Evolutionary conservation across 2,888 invertebrate genomes (phyloP).

Genomic region (Nomada ruficornis): DNA sequence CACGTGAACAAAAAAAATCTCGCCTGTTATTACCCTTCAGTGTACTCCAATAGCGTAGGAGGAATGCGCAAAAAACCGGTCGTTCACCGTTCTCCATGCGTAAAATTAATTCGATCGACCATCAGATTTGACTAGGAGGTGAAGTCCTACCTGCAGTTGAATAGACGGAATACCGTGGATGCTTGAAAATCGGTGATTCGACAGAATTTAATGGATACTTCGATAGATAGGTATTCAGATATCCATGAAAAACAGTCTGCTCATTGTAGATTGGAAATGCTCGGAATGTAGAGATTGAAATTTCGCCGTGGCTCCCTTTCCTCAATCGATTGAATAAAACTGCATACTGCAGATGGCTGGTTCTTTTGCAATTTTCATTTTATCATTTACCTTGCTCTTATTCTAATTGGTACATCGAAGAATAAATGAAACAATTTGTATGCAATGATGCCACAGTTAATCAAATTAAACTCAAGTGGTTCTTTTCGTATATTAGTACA

Average conservation of each 20-base stretch:
- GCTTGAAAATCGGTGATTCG: slow-evolving; percentile 15
- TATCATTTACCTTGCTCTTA: too few species aligned
- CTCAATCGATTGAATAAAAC: background rate
- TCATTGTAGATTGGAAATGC: background rate
- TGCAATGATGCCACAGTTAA: too few species aligned
- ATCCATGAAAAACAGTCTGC: background rate
- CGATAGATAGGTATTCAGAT: background rate
- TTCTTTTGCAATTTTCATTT: background rate
- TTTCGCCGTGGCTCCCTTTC: background rate
- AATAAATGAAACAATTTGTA: too few species aligned
- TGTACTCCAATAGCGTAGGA: background rate
- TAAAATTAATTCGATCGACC: slow-evolving; percentile 36
- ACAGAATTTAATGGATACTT: slow-evolving; percentile 19
- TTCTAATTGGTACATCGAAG: too few species aligned
- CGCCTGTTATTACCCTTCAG: slow-evolving; percentile 2
- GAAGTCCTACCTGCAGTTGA: background rate
- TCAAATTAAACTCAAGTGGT: background rate
- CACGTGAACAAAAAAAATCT: slow-evolving; percentile 21
- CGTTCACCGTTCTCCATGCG: slow-evolving; percentile 8
- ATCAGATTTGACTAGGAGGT: slow-evolving; percentile 3
- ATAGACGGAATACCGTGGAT: background rate
- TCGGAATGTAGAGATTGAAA: background rate
- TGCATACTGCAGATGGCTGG: background rate
- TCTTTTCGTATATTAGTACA: background rate
- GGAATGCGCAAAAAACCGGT: background rate